A percentile compares a stretch with the other conserved stretches of the same genome.
These are phyloP conservation scores for Pollenia amentaria DNA, from an alignment of 2,888 invertebrate genomes.

Conservation along the genomic window DNA sequence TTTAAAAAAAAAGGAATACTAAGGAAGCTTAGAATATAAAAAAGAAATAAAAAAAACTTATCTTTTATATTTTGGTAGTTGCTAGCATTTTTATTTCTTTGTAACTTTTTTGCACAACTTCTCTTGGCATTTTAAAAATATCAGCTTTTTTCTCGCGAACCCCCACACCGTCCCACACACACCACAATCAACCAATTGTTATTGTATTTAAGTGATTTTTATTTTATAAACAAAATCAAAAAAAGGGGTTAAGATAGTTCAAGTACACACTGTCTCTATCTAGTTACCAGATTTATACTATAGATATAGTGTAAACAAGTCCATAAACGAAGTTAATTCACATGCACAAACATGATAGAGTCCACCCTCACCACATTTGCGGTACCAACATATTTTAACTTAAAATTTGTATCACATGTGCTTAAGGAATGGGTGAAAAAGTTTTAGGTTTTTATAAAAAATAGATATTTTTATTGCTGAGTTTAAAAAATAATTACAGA, in stretches of 20 bases:
- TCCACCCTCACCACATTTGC: conserved; percentile 9
- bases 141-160: neutral
- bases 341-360: neutral
- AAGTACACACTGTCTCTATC: conserved; percentile 60
- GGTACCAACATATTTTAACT: conserved; percentile 13
- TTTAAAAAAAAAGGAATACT: conserved; percentile 39
- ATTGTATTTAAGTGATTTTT: conserved; percentile 33
- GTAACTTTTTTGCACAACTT: conserved; percentile 33
- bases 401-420: neutral
- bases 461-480: neutral
- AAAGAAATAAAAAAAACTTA: neutral
- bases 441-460: neutral
- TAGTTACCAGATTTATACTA: conserved; percentile 56
- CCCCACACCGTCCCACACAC: neutral
- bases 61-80: conserved; percentile 18
- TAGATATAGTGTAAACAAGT: conserved; percentile 54
- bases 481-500: neutral
- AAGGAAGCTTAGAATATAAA: neutral
- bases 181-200: neutral
- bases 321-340: conserved; percentile 24
- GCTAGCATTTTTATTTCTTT: conserved; percentile 14
- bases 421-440: no score
- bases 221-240: conserved; percentile 35
- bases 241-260: conserved; percentile 67
- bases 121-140: conserved; percentile 59